Evolutionary conservation across 2,113 vertebrate species (phyloP), one percentile per base, ranked within the genome.

Genomic region (Oryzias woworae): DNA sequence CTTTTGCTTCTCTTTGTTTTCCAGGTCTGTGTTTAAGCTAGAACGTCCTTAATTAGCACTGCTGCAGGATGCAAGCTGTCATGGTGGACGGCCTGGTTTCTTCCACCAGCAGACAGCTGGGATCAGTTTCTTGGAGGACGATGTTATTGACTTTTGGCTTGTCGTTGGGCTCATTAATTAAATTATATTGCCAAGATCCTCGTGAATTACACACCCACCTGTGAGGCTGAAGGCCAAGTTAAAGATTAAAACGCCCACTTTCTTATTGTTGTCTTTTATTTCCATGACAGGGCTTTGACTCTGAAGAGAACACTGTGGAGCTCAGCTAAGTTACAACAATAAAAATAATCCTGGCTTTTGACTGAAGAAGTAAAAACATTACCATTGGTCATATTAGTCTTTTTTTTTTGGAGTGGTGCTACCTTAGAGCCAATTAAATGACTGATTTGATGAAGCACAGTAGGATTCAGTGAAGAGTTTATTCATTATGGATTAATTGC

Each of bases 21-120:
- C 69, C 68, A 85, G 89, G 83, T 87, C 86, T 75, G 83, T 78
- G 85, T 89, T 89, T 82, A 86, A 81, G 86, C 73, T 78, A 82
- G 46, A 88, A 69, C 55, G 56, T 76, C 83, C 92, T 79, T 93
- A 94, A 95, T 96, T 94, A 94, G 82, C 83, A 71, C 62, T 84
- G 81, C 82, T 88, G 74, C 65, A 84, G 88, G 85, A 75, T 73
- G 76, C 48, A 85, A 90, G 83, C 82, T 91, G 88, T 90, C 88
- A 74, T 5, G 16, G 65, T 68, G 78, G 84, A 69, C 45, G 66
- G 58, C 41, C 43, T 71, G 52, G 77, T 85, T 80, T 65, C 76
- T 76, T 14, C 31, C 82, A 45, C 16, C 76, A 31, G 26, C 72
- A 50, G 69, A 73, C 64, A 90, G 83, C 87, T 92, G 77, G 31